phyloP scores from a whole-genome alignment of 2,888 invertebrate genomes.

The Rapana venosa region DNA sequence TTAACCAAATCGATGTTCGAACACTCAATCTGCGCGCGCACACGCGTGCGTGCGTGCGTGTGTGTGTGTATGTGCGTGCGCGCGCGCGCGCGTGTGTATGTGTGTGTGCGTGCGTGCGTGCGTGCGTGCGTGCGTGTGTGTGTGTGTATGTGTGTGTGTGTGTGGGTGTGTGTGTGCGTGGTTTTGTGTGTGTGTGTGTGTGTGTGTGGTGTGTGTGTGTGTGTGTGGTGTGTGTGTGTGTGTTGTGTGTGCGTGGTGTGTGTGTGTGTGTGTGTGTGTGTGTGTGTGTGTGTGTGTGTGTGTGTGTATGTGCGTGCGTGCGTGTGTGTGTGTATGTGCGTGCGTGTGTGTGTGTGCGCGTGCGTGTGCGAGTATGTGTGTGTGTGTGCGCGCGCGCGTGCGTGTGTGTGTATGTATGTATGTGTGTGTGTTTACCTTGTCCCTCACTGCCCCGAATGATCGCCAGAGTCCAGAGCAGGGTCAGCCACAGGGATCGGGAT shows the following conservation, averaged over 20 bases:
- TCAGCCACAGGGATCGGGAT: neutral
- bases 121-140: constrained; percentile 6
- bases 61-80: neutral
- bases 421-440: neutral
- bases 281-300: neutral
- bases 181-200: neutral
- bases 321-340: neutral
- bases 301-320: constrained; percentile 10
- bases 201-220: constrained; percentile 25
- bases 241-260: neutral
- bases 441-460: neutral
- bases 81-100: neutral
- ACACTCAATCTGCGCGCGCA: too few relatives aligned
- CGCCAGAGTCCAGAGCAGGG: constrained; percentile 11
- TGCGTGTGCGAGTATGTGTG: neutral
- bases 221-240: constrained; percentile 7
- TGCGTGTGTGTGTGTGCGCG: constrained; percentile 12
- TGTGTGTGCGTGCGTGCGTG: neutral
- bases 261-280: too few relatives aligned
- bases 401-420: neutral
- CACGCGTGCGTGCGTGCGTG: neutral
- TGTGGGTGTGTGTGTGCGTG: too few relatives aligned
- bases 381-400: constrained; percentile 15
- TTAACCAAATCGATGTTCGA: too few relatives aligned
- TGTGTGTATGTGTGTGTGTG: neutral